These are phyloP conservation scores for Daboia siamensis DNA, from an alignment of 2,113 vertebrate species.

Conservation along the genomic window DNA sequence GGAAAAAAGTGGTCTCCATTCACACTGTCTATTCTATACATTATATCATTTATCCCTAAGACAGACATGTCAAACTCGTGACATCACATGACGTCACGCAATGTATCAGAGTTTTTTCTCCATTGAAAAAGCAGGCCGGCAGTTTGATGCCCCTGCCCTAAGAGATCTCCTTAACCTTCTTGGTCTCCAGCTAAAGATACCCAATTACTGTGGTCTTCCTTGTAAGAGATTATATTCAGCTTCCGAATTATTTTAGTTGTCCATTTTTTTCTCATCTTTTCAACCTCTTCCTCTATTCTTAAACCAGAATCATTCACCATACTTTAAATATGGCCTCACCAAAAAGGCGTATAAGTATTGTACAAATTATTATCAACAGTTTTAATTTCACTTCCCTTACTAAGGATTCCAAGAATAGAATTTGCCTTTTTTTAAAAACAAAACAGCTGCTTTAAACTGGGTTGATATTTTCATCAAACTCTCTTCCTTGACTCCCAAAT, in stretches of 20 bases:
- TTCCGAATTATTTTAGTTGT: not conserved
- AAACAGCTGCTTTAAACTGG: not conserved
- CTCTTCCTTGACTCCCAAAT: not conserved
- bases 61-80: not conserved
- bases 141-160: not conserved
- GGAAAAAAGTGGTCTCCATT: not conserved
- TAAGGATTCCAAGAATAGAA: not conserved
- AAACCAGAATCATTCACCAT: not conserved
- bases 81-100: too few relatives aligned
- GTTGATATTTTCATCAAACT: not conserved
- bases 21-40: not conserved
- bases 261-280: not conserved
- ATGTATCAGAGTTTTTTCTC: too few relatives aligned
- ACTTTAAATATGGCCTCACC: not conserved
- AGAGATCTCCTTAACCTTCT: not conserved
- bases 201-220: not conserved
- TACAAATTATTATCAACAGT: not conserved
- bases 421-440: not conserved
- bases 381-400: not conserved
- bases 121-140: too few relatives aligned
- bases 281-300: not conserved
- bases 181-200: not conserved
- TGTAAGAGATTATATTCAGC: not conserved
- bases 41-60: not conserved
- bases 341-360: not conserved